phyloP scores from a whole-genome alignment of 2,888 invertebrate species.

The Agrilus biguttatus region DNA sequence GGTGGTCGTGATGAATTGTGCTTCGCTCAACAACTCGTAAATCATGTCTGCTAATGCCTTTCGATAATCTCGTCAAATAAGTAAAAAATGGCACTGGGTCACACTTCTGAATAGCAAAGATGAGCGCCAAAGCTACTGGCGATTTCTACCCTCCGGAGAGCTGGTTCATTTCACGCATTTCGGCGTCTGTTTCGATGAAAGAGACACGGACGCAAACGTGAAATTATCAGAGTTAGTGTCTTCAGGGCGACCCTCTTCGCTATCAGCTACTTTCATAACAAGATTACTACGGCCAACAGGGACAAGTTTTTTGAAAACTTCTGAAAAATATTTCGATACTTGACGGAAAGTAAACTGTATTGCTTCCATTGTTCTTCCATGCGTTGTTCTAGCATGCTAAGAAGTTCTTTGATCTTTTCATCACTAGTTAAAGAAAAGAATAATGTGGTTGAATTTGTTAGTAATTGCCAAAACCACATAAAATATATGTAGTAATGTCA shows the following conservation, averaged over 20 bases:
- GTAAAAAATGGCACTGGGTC: constrained; percentile 99
- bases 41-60: constrained; percentile 98
- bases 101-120: constrained; percentile 99
- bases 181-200: constrained; percentile 83
- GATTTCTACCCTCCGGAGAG: constrained; percentile 99
- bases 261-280: constrained; percentile 77
- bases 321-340: constrained; percentile 92
- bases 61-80: constrained; percentile 97
- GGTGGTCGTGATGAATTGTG: constrained; percentile 98
- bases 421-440: constrained; percentile 34
- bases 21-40: constrained; percentile 83
- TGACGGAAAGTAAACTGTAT: constrained; percentile 98
- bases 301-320: constrained; percentile 94
- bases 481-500: not conserved
- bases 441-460: no score
- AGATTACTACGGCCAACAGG: constrained; percentile 88
- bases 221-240: constrained; percentile 57
- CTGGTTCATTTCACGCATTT: constrained; percentile 99
- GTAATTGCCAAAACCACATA: no score
- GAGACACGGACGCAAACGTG: constrained; percentile 87
- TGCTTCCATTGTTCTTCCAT: constrained; percentile 97
- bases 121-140: constrained; percentile 89
- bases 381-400: constrained; percentile 85
- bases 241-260: constrained; percentile 52
- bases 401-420: constrained; percentile 81